Base-by-base conservation (phyloP, 1,140 invertebrate genomes). In the Harpegnathos saltator region DNA sequence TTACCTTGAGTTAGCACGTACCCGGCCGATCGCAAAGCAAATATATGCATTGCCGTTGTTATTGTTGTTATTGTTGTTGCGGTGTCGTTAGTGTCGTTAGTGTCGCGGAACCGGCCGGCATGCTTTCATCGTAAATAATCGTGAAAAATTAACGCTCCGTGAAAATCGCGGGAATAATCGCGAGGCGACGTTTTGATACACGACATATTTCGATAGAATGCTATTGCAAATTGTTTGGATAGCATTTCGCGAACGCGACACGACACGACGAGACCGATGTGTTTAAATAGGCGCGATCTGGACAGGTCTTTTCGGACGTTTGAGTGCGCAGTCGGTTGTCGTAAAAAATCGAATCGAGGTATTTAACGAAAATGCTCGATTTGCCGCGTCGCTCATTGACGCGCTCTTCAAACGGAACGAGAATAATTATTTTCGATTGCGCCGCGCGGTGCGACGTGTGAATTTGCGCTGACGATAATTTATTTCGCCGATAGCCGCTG, bases 341-440 rank as follows among this genome's bases (percentile, higher is more conserved):
- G 62, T 68, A 72, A 69, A 80, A 62, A 58, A 68, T 74, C 19
- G 68, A 74, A 50, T 50, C n/a, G 68, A 82, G 22, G 50, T 71
- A 56, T 85, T 75, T 50, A 85, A 65, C 59, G 38, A 17, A 62
- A 85, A 38, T 68, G 56, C 14, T 33, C 17, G 74, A 77, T 66
- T 77, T 54, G 50, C 63, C 72, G 69, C 15, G 24, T 14, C 59
- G 24, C 50, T 48, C 50, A 52, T 52, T 19, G 11, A 38, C 12
- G n/a, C 29, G n/a, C 48, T 29, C 56, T 71, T 85, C 44, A 86
- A 73, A 82, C 63, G 63, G 38, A 58, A 75, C 63, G 63, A 74
- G 66, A 65, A 62, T 82, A 86, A 86, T 86, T 86, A 61, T 69
- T n/a, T 85, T 65, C 22, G 26, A 68, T 69, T 58, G 26, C 33